Evolutionary conservation across 2,113 vertebrate genomes (phyloP).

Genomic region (Ahaetulla prasina): DNA sequence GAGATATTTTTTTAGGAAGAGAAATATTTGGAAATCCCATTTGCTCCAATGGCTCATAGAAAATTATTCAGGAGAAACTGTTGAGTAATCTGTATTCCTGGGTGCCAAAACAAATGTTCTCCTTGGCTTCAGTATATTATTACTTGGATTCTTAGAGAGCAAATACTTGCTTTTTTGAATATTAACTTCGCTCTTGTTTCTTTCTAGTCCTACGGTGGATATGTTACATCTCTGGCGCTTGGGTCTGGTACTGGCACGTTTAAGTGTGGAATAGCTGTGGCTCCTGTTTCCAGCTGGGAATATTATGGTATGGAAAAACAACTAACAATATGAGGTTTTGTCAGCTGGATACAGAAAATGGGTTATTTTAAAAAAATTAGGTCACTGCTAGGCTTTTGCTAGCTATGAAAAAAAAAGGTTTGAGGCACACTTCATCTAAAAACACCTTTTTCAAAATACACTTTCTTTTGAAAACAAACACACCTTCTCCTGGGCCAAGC

Average conservation of each 20-base stretch:
- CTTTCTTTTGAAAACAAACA: neutral
- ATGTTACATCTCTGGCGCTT: constrained; percentile 88
- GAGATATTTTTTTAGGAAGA: neutral
- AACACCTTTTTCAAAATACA: constrained; percentile 45
- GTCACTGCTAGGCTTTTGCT: constrained; percentile 26
- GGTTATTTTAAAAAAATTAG: constrained; percentile 55
- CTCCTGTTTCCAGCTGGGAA: constrained; percentile 96
- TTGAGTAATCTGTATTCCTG: constrained; percentile 7
- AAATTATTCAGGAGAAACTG: neutral
- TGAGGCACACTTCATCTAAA: constrained; percentile 47
- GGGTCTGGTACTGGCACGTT: constrained; percentile 89
- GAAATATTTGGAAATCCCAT: neutral
- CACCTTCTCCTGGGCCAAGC: constrained; percentile 23
- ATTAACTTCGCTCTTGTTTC: constrained; percentile 56
- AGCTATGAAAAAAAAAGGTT: constrained; percentile 44
- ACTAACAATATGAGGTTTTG: constrained; percentile 50
- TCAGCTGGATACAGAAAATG: constrained; percentile 53
- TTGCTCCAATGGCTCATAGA: neutral
- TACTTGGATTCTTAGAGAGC: constrained; percentile 37
- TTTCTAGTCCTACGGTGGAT: constrained; percentile 93
- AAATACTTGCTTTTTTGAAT: constrained; percentile 28
- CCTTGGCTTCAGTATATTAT: constrained; percentile 8
- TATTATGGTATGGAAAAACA: constrained; percentile 88
- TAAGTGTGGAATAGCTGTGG: constrained; percentile 95
- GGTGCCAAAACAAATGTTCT: constrained; percentile 30